Evolutionary conservation across 2,888 invertebrate species (phyloP).

Genomic region (Odontocolon sp.): DNA sequence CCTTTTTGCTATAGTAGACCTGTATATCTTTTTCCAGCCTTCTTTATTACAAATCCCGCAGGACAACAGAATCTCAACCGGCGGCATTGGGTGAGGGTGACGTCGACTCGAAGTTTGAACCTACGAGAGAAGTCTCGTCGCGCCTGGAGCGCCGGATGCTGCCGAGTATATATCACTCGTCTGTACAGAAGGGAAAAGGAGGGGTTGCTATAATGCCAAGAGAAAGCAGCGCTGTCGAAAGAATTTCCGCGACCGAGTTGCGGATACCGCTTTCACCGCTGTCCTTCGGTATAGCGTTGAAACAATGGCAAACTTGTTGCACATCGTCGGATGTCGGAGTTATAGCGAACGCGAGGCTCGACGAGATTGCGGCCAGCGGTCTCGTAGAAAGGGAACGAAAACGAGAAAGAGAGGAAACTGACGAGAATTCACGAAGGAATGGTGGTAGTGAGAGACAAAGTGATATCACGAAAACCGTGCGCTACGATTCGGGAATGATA

Average conservation of each 20-base stretch:
- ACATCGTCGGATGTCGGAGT: slow-evolving; percentile 42
- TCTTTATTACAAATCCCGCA: slow-evolving; percentile 48
- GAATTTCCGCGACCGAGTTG: slow-evolving; percentile 56
- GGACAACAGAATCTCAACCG: slow-evolving; percentile 38
- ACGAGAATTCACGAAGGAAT: not conserved
- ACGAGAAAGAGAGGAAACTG: not conserved
- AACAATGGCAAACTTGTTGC: slow-evolving; percentile 77
- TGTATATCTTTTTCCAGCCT: slow-evolving; percentile 46
- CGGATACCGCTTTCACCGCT: slow-evolving; percentile 36
- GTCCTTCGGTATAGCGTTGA: slow-evolving; percentile 50
- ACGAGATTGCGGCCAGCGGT: slow-evolving; percentile 28
- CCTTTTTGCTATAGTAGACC: not conserved
- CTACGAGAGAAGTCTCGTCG: slow-evolving; percentile 11
- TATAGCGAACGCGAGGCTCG: slow-evolving; percentile 22
- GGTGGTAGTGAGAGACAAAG: not conserved
- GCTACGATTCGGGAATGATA: slow-evolving; percentile 1
- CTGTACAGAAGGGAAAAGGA: not conserved
- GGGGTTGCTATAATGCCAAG: slow-evolving; percentile 4
- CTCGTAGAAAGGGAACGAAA: slow-evolving; percentile 24
- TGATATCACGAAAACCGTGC: not conserved
- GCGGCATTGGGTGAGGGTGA: not conserved
- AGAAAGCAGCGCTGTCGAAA: slow-evolving; percentile 44
- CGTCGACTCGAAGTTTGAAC: slow-evolving; percentile 25
- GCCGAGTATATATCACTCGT: slow-evolving; percentile 37
- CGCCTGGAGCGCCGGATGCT: slow-evolving; percentile 17